phyloP scores from a whole-genome alignment of 2,888 invertebrate species.

The Perizoma flavofasciatum region DNA sequence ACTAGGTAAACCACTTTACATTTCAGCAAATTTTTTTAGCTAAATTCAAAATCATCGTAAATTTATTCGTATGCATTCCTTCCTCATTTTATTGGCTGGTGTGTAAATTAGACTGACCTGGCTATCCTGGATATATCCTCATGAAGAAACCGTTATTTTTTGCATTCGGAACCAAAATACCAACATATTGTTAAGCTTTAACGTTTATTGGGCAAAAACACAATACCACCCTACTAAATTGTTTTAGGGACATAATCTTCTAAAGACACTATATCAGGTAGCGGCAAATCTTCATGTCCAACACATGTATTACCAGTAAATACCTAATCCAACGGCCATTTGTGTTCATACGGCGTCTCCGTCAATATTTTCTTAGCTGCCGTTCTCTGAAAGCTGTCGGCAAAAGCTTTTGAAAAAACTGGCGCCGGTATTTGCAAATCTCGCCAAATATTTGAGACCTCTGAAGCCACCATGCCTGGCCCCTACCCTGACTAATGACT shows the following conservation, averaged over 20 bases:
- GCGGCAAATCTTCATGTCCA: conserved; percentile 33
- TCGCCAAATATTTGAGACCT: conserved; percentile 71
- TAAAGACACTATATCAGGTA: conserved; percentile 28
- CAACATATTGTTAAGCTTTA: too few species aligned
- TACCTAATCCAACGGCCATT: conserved; percentile 78
- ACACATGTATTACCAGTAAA: conserved; percentile 43
- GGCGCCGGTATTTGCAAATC: conserved; percentile 76
- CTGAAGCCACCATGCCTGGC: conserved; percentile 54
- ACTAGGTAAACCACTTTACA: too few species aligned
- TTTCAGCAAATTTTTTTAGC: too few species aligned
- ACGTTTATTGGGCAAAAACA: not conserved
- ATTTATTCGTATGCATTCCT: too few species aligned
- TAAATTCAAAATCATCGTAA: too few species aligned
- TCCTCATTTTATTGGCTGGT: too few species aligned
- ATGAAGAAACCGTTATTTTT: too few species aligned
- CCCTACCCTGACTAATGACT: conserved; percentile 71
- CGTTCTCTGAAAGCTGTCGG: conserved; percentile 52
- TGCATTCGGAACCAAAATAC: too few species aligned
- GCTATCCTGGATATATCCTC: too few species aligned
- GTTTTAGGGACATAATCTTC: conserved; percentile 3
- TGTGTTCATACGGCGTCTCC: conserved; percentile 76
- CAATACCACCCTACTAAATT: not conserved
- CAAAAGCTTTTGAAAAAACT: conserved; percentile 52
- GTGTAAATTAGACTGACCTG: too few species aligned
- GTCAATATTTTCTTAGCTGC: conserved; percentile 78